Base-by-base conservation (phyloP, 2,113 vertebrate species). In the Pseudolaguvia tuberculata region DNA sequence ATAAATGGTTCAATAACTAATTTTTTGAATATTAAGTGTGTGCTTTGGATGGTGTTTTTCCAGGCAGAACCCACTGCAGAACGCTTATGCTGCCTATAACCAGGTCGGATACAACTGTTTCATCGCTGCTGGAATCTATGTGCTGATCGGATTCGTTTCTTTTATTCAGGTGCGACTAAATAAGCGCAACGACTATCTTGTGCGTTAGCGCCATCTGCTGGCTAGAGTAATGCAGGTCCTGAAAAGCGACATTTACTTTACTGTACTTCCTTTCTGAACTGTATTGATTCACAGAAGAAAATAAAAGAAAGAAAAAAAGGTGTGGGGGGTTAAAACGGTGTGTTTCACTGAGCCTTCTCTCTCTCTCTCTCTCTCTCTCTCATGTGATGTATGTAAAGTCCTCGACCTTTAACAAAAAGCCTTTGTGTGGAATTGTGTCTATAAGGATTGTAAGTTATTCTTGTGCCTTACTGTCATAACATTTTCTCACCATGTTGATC, bases 91-190 rank as follows among this genome's bases (percentile, higher is more conserved):
- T 0, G 76, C 92, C 4, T 95, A 92, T 29, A 87, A 94, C 63
- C 88, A 91, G 73, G 91, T 95, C 62, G 91, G 92, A 63, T 93
- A 93, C 86, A 95, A 94, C 87, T 95, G 94, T 73, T 94, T 95
- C 88, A 93, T 95, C 39, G 93, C 94, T 0, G 92, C 94, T 0
- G 92, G 82, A 27, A 81, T 95, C 57, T 94, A 95, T 52, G 55
- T 93, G 7, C 27, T 90, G 39, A 77, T 93, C 0, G 94, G 91
- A 10, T 84, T 80, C 15, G 88, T 94, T 73, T 93, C 92, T 8
- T 91, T 91, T 84, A 92, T 91, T 88, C 93, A 95, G 76, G 87
- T 93, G 69, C 91, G 85, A 23, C 89, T 94, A 76, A 93, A 93
- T 81, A 91, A 91, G 55, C 89, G 89, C 76, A 94, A 92, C 72